phyloP scores from a whole-genome alignment of 2,797 vertebrate genomes.

The Loris lydekkerianus region DNA sequence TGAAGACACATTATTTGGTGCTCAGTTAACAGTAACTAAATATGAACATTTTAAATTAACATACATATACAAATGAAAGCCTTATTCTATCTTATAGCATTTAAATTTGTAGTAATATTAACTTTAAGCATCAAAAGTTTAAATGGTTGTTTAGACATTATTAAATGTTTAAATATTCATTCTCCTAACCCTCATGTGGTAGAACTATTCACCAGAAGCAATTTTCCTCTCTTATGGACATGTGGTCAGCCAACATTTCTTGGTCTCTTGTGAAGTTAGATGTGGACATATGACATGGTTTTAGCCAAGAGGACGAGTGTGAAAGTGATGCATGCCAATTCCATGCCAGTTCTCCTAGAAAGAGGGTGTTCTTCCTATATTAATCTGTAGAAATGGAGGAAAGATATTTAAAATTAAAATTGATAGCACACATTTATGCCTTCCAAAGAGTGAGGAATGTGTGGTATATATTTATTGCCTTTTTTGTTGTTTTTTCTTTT shows the following conservation, averaged over 20 bases:
- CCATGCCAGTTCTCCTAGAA: not conserved
- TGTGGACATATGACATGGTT: not conserved
- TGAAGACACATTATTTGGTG: not conserved
- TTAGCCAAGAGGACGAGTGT: not conserved
- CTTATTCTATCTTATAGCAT: not conserved
- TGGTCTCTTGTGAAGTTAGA: not conserved
- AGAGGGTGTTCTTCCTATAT: not conserved
- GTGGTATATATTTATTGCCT: not conserved
- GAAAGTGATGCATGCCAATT: not conserved
- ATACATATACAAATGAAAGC: not conserved
- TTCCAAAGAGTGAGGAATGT: not conserved
- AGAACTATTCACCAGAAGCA: not conserved
- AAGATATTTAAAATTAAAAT: conserved; percentile 45
- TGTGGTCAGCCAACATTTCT: not conserved
- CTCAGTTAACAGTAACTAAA: not conserved
- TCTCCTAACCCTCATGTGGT: not conserved
- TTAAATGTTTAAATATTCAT: conserved; percentile 9
- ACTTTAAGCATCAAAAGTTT: conserved; percentile 17
- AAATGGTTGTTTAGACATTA: not conserved
- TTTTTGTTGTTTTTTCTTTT: not conserved
- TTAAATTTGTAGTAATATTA: not conserved
- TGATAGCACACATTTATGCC: not conserved
- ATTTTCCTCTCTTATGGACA: not conserved
- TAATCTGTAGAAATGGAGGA: not conserved
- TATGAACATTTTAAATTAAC: not conserved